A percentile compares a stretch with the other conserved stretches of the same genome.
Conservation (phyloP, 1,140 invertebrate genomes). For the Megalopta genalis region DNA sequence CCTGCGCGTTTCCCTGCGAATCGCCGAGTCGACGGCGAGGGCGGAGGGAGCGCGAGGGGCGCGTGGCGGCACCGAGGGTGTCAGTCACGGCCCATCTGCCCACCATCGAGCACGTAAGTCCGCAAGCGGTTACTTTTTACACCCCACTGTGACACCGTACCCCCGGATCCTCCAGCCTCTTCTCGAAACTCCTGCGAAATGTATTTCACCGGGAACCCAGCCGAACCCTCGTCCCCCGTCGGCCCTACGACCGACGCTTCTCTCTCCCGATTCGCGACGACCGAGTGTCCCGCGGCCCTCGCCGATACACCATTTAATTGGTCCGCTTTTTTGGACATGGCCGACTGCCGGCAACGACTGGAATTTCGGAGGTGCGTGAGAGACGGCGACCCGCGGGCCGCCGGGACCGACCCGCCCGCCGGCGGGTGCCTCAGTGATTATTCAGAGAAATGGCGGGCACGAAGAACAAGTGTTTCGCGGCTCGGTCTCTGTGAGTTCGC, state of each 20-base stretch:
- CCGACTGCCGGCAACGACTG: neutral
- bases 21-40: conserved; percentile 40
- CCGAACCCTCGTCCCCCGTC: too few species aligned
- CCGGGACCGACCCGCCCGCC: conserved; percentile 2
- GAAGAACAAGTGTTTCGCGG: conserved; percentile 5
- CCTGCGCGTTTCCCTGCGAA: conserved; percentile 54
- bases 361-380: conserved; percentile 6
- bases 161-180: neutral
- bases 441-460: conserved; percentile 62
- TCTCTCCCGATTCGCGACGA: neutral
- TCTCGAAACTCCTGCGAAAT: too few species aligned
- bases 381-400: too few species aligned
- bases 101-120: conserved; percentile 78
- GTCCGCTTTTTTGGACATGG: neutral
- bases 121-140: conserved; percentile 47
- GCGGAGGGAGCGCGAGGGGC: conserved; percentile 55
- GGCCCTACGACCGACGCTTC: too few species aligned
- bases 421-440: conserved; percentile 53
- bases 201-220: too few species aligned
- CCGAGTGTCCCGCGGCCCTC: neutral
- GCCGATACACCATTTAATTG: neutral
- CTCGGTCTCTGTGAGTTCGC: conserved; percentile 9
- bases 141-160: neutral
- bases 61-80: conserved; percentile 73
- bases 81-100: conserved; percentile 79